Conservation (phyloP, 2,797 vertebrate genomes). For the Epinephelus awoara region DNA sequence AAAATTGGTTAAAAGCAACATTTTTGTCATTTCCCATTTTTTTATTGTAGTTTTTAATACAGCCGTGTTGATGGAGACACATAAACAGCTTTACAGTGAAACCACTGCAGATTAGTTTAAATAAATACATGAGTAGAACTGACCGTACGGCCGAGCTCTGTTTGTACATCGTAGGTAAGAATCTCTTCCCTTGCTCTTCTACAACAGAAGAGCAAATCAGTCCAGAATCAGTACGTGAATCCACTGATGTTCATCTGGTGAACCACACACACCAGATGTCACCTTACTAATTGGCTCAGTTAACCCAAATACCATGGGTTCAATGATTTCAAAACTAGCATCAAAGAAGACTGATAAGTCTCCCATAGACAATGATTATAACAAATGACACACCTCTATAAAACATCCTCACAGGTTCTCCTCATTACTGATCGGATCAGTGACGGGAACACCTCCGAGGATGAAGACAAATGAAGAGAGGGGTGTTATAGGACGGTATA, state of each 20-base stretch:
- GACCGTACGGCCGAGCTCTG: conserved; percentile 45
- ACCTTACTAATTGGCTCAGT: conserved; percentile 32
- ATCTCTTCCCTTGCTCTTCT: conserved; percentile 32
- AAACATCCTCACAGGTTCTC: background rate
- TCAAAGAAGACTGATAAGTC: conserved; percentile 29
- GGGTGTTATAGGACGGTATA: conserved; percentile 19
- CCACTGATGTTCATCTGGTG: conserved; percentile 19
- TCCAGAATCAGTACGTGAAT: conserved; percentile 39
- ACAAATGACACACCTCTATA: conserved; percentile 29
- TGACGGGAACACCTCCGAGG: conserved; percentile 29
- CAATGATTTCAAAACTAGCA: conserved; percentile 29
- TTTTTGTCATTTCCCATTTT: conserved; percentile 13
- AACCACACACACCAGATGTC: conserved; percentile 17
- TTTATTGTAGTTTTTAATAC: conserved; percentile 52
- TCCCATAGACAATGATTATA: conserved; percentile 31
- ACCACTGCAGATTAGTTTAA: conserved; percentile 34
- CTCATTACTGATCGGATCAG: conserved; percentile 29
- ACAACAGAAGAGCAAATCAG: conserved; percentile 48
- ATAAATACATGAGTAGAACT: conserved; percentile 71
- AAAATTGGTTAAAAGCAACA: conserved; percentile 60
- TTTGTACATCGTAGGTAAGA: conserved; percentile 15
- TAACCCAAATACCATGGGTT: conserved; percentile 36
- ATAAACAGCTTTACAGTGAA: conserved; percentile 45
- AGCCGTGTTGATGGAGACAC: conserved; percentile 41
- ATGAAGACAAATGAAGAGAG: conserved; percentile 36